Conservation (phyloP, 2,797 vertebrate species). For the Anolis apletophallus region DNA sequence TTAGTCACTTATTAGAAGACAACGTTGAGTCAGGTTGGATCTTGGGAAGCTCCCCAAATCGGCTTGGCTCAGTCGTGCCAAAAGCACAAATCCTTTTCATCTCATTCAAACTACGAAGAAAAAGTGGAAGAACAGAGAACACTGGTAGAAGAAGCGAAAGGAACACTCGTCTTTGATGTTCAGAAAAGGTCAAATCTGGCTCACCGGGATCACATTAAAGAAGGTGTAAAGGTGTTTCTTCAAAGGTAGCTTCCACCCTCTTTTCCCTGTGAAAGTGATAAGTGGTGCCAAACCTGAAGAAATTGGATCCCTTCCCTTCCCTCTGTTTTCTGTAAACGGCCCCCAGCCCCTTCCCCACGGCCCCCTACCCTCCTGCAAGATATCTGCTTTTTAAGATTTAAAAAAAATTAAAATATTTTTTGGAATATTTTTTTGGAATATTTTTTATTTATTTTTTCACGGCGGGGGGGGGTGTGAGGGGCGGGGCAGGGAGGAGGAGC, state of each 20-base stretch:
- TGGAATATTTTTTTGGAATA: too few relatives aligned
- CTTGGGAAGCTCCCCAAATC: slow-evolving; percentile 24
- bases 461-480: too few relatives aligned
- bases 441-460: too few relatives aligned
- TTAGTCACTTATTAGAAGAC: background rate
- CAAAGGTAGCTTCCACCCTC: background rate
- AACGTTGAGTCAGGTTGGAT: slow-evolving; percentile 37
- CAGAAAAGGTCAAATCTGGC: background rate
- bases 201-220: background rate
- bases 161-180: background rate
- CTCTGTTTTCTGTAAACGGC: slow-evolving; percentile 4
- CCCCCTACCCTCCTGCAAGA: too few relatives aligned
- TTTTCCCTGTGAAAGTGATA: slow-evolving; percentile 33
- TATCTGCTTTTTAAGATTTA: too few relatives aligned
- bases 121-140: slow-evolving; percentile 48
- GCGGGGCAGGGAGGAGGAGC: too few relatives aligned
- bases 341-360: too few relatives aligned
- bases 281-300: background rate
- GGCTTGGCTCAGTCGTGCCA: slow-evolving; percentile 7
- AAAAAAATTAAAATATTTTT: too few relatives aligned
- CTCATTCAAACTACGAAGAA: slow-evolving; percentile 22
- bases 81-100: background rate
- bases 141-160: slow-evolving; percentile 38
- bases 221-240: slow-evolving; percentile 1
- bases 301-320: background rate